Evolutionary conservation across 2,113 vertebrate species (phyloP), one percentile per base, ranked within the genome.

Genomic region (Odontophorus gujanensis): DNA sequence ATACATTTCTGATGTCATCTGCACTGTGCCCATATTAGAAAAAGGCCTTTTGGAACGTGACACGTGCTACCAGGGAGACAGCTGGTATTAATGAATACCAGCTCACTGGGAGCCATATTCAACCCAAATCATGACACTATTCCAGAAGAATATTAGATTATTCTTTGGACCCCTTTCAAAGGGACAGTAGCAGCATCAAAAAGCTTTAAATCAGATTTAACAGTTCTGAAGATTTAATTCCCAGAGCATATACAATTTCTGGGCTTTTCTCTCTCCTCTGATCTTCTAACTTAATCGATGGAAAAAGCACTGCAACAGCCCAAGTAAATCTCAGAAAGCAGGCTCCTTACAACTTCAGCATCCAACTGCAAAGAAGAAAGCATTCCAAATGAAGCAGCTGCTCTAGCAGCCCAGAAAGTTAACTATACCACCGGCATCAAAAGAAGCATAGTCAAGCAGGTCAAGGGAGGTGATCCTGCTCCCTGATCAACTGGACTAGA

Each of bases 121-220:
- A 55, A 40, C 40, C 77, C 66, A 87, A 0, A 10, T 19, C 28
- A 78, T 16, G 66, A 81, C 67, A 92, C 1, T 0, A 82, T 62
- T 76, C 74, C 7, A 0, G 65, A 76, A 82, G 67, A 95, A 89
- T 58, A 87, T 73, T 48, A 85, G 62, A 87, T 53, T 72, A 25
- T 48, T 86, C 78, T 82, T 84, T 76, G 78, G 71, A 90, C 36
- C 20, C 36, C 32, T 34, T 76, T 94, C 87, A 80, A 68, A 79
- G 47, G 24, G 93, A 92, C 40, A 62, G 61, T 2, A 4, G 38
- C 75, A 87, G 59, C 75, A 85, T 63, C 81, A 93, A 93, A 30
- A 94, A 92, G 36, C 71, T 66, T 50, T 68, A 38, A 89, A 93
- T 45, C 57, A 81, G 48, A 94, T 85, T 85, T 72, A 90, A 89